Evolutionary conservation across 2,797 vertebrate species (phyloP).

Genomic region (Typhlichthys subterraneus): DNA sequence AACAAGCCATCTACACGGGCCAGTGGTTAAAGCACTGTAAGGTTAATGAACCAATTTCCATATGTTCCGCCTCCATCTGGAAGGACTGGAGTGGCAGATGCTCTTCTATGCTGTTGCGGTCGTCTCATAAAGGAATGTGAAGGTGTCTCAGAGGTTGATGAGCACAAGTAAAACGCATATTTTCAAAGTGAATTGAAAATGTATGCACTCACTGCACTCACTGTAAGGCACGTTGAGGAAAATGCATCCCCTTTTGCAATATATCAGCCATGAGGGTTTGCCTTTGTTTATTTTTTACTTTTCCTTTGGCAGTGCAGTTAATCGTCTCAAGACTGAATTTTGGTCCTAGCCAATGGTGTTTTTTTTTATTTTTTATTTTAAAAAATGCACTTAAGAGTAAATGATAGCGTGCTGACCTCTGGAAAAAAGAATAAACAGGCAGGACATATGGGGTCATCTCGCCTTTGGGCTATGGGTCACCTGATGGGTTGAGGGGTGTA

Average conservation of each 20-base stretch:
- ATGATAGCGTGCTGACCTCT: constrained; percentile 20
- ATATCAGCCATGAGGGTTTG: not conserved
- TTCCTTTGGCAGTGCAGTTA: constrained; percentile 1
- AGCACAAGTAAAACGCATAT: constrained; percentile 33
- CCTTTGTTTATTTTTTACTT: not conserved
- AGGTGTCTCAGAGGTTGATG: constrained; percentile 42
- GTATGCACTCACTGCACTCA: not conserved
- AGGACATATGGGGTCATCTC: constrained; percentile 15
- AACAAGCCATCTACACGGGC: constrained; percentile 67
- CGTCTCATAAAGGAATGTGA: constrained; percentile 54
- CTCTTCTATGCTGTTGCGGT: constrained; percentile 50
- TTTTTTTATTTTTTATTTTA: constrained; percentile 7
- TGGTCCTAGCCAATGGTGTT: constrained; percentile 10
- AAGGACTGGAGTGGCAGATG: constrained; percentile 65
- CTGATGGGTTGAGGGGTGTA: constrained; percentile 25
- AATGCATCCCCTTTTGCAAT: constrained; percentile 11
- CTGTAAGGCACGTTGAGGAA: constrained; percentile 10
- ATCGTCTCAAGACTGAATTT: constrained; percentile 12
- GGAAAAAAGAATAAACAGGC: constrained; percentile 1
- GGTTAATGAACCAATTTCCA: constrained; percentile 84
- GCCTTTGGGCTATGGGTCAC: constrained; percentile 34
- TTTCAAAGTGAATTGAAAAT: constrained; percentile 19
- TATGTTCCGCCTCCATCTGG: constrained; percentile 75
- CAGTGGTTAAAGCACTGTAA: constrained; percentile 74
- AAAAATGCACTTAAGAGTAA: constrained; percentile 21